Evolutionary conservation across 35 echinoderm and acorn worm species (phyloP).

Genomic region (Ophiothrix spiculata): DNA sequence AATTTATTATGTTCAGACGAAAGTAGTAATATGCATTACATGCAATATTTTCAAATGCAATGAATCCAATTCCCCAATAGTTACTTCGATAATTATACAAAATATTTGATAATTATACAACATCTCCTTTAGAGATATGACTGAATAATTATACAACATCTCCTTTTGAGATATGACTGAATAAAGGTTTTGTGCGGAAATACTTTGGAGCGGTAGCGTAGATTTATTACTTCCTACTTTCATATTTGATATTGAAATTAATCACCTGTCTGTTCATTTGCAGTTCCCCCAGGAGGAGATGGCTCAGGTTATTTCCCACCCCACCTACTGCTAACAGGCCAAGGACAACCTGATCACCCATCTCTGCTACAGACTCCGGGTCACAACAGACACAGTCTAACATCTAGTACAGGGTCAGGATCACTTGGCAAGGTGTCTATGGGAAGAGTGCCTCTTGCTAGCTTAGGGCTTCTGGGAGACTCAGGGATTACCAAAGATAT

Average conservation of each 20-base stretch:
- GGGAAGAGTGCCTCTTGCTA: slow-evolving; percentile 45
- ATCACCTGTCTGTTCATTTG: not conserved
- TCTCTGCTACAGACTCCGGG: slow-evolving; percentile 69
- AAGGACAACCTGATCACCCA: slow-evolving; percentile 21
- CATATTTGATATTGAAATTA: not conserved
- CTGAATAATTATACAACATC: too few relatives aligned
- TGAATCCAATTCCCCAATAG: too few relatives aligned
- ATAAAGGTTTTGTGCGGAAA: too few relatives aligned
- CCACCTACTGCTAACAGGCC: slow-evolving; percentile 31
- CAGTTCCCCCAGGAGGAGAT: not conserved
- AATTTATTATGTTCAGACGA: too few relatives aligned
- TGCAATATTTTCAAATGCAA: too few relatives aligned
- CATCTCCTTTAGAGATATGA: too few relatives aligned
- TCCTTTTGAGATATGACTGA: too few relatives aligned
- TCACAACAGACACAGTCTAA: slow-evolving; percentile 64
- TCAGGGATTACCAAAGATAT: slow-evolving; percentile 27
- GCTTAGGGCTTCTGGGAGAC: slow-evolving; percentile 38
- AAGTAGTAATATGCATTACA: too few relatives aligned
- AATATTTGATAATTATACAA: too few relatives aligned
- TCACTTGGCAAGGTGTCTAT: slow-evolving; percentile 48
- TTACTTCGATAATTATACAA: too few relatives aligned
- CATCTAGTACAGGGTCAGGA: slow-evolving; percentile 72
- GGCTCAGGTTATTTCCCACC: slow-evolving; percentile 10
- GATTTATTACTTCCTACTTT: not conserved
- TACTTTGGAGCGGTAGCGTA: too few relatives aligned